A percentile compares a stretch with the other conserved stretches of the same genome.
phyloP scores from a whole-genome alignment of 2,888 invertebrate species.

The Phaedon cochleariae region DNA sequence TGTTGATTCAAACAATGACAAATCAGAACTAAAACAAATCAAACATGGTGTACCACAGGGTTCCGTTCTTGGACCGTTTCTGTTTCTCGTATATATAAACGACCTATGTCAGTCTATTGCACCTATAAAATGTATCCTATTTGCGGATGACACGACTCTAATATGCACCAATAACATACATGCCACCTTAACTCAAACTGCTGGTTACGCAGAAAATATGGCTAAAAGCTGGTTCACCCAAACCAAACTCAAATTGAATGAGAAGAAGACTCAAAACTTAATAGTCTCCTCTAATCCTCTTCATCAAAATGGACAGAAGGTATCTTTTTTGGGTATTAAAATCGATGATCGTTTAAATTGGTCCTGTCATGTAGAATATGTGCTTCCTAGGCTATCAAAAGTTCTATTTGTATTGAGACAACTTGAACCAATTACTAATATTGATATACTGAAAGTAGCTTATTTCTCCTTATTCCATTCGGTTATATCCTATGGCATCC shows the following conservation, averaged over 20 bases:
- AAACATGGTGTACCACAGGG: neutral
- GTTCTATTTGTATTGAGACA: neutral
- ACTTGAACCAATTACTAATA: neutral
- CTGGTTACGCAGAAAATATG: neutral
- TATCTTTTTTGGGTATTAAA: neutral
- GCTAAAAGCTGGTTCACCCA: neutral
- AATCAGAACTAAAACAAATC: neutral
- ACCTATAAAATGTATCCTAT: neutral
- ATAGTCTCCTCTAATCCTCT: neutral
- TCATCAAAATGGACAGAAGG: neutral
- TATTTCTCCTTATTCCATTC: neutral
- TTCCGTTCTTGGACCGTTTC: neutral
- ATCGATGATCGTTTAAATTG: slow-evolving; percentile 1
- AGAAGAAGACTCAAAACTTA: neutral
- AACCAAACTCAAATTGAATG: neutral
- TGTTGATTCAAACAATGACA: neutral
- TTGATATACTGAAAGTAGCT: neutral
- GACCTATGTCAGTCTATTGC: neutral
- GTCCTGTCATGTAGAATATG: neutral
- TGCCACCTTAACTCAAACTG: neutral
- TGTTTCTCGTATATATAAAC: neutral
- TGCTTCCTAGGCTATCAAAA: neutral
- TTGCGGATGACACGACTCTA: neutral
- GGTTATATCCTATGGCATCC: neutral
- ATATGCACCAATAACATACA: neutral